Base-by-base conservation (phyloP, 2,888 invertebrate species). In the Eremobia ochroleuca region DNA sequence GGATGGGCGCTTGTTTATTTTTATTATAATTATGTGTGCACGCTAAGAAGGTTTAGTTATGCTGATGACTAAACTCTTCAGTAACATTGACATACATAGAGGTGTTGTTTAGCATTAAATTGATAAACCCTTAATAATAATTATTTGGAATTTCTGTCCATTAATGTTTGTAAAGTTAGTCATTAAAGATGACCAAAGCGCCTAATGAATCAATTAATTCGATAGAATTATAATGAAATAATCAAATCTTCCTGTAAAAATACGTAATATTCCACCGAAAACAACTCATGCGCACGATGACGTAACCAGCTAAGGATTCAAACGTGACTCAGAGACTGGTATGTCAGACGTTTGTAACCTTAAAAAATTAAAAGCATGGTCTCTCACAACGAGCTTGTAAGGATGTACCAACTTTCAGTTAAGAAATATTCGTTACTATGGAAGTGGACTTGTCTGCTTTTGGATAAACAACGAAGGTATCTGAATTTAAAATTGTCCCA, bases 221-320 rank as follows among this genome's bases (percentile, higher is more conserved):
- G 18, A 66, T 64, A 67, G 81, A 86, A 82, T 65, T 61, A 79
- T 69, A 85, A 82, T 85, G 72, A 79, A 76, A 77, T 81, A 82
- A 85, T 76, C 66, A 67, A 87, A 86, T 83, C 64, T 82, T 85
- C 85, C 83, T 72, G 73, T 77, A 89, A 83, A 81, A 85, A 85
- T 87, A 79, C 61, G 65, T 81, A 81, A 72, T 86, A 80, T 67
- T 70, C 77, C 69, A 84, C 87, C 87, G 79, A 90, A 89, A 88
- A 71, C 89, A 87, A 90, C 90, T 91, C 91, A 89, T 85, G 91
- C 91, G 91, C 89, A 89, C 75, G 89, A 89, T 95, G 96, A 96
- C 95, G 95, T 90, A 93, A 95, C 90, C 86, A 82, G 82, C 76
- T 76, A 94, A 94, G 94, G 95, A 96, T 95, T 94, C 92, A 81